Evolutionary conservation across 2,797 vertebrate genomes (phyloP), one percentile per base, ranked within the genome.

Genomic region (Antennarius maculatus): DNA sequence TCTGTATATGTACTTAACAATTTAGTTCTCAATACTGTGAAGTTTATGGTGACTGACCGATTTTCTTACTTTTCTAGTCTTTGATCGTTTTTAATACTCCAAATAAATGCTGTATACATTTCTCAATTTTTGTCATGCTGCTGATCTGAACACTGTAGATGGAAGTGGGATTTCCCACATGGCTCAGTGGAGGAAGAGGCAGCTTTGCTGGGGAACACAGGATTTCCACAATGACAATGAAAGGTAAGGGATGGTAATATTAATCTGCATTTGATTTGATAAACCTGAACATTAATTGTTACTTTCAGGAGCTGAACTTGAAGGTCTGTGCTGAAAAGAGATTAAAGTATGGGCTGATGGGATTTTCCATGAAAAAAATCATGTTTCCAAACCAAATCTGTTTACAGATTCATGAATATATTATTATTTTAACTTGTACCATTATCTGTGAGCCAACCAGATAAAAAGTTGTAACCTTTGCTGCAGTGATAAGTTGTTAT

Each of bases 181-280:
- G 85, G 86, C 88, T 86, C 92, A 95, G 89, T 96, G 96, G 96
- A 96, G 95, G 84, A 94, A 87, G 83, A 63, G 94, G 0, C 96
- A 95, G 76, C 96, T 95, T 43, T 92, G 93, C 55, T 95, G 96
- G 94, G 94, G 89, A 54, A 92, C 91, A 3, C 93, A 94, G 71
- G 95, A 96, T 68, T 83, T 89, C 73, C 91, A 93, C 77, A 92
- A 87, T 50, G 91, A 95, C 64, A 94, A 93, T 74, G 95, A 86
- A 0, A 61, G 89, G 92, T 91, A 46, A 54, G 57, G 0, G 1
- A 3, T 5, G 17, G 17, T 18, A 8, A 7, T 48, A 1, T 16
- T 48, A 1, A 5, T 23, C 2, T 48, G 46, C 7, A 9, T 17
- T 23, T n/a, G 10, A 18, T 17, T 46, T 46, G 16, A n/a, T 7